A percentile compares a stretch with the other conserved stretches of the same genome.
Evolutionary conservation across 2,113 vertebrate genomes (phyloP).

Genomic region (Typhlomys cinereus): DNA sequence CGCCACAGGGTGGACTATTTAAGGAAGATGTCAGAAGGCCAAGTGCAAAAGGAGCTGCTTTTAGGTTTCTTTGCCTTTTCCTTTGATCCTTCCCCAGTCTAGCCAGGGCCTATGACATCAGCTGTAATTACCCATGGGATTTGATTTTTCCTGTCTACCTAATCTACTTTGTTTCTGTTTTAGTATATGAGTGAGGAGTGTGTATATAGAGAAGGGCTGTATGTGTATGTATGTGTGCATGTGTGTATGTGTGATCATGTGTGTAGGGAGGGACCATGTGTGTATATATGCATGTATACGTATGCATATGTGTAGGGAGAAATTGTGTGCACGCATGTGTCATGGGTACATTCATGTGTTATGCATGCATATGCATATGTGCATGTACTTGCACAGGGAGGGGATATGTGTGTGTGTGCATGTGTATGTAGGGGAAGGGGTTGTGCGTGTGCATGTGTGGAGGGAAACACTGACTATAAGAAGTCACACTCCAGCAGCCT

Average conservation of each 20-base stretch:
- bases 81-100: background rate
- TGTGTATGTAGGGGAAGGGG: too few relatives aligned
- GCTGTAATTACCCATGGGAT: background rate
- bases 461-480: background rate
- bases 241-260: too few relatives aligned
- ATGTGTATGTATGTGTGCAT: too few relatives aligned
- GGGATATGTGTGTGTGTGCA: too few relatives aligned
- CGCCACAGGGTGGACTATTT: background rate
- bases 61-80: background rate
- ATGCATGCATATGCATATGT: too few relatives aligned
- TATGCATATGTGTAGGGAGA: too few relatives aligned
- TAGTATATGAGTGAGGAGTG: background rate
- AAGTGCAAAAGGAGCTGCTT: background rate
- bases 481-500: background rate
- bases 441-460: too few relatives aligned
- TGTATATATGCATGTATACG: too few relatives aligned
- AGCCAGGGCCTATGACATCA: background rate
- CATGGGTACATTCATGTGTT: too few relatives aligned
- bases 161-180: background rate
- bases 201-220: background rate
- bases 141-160: background rate
- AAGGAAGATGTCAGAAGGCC: background rate
- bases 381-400: too few relatives aligned
- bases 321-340: too few relatives aligned
- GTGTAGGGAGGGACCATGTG: too few relatives aligned